Evolutionary conservation across 2,797 vertebrate genomes (phyloP).

Genomic region (Pristis pectinata): DNA sequence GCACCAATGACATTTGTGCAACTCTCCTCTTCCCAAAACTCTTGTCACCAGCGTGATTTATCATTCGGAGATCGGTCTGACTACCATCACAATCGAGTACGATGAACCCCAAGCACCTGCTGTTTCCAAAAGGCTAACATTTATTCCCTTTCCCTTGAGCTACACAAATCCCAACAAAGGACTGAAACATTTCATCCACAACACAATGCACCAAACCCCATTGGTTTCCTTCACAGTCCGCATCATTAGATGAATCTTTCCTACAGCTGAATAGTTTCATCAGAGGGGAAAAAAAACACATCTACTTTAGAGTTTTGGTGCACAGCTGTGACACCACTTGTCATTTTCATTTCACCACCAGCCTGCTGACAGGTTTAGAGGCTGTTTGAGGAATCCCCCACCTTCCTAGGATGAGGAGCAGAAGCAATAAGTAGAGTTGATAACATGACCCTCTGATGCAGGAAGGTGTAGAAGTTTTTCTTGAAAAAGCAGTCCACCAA

Average conservation of each 20-base stretch:
- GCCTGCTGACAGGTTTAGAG: background rate
- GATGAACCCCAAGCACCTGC: background rate
- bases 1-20: conserved; percentile 17
- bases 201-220: background rate
- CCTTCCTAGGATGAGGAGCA: background rate
- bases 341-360: background rate
- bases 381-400: background rate
- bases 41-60: background rate
- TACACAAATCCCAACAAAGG: background rate
- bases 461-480: background rate
- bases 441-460: background rate
- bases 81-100: background rate
- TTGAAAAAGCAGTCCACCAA: background rate
- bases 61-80: background rate
- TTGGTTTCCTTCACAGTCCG: background rate
- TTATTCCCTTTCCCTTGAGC: background rate
- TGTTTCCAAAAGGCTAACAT: background rate
- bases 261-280: background rate
- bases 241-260: background rate
- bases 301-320: background rate
- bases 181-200: conserved; percentile 18
- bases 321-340: background rate
- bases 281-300: background rate
- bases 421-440: background rate
- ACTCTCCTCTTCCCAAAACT: background rate